These are phyloP conservation scores for Eubasilissa splendida DNA, from an alignment of 2,888 invertebrate species.

Conservation along the genomic window DNA sequence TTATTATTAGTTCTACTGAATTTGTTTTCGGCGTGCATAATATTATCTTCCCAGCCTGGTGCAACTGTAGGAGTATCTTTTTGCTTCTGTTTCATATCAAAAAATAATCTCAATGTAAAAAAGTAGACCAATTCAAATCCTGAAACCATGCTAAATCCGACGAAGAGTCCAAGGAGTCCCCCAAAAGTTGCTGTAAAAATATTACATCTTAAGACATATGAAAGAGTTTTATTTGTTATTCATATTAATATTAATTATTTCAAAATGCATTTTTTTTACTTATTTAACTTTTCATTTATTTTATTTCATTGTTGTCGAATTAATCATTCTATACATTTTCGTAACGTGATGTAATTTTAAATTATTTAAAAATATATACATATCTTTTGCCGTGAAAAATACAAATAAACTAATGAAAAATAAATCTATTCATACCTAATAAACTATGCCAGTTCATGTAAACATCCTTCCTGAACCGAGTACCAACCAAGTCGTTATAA, in stretches of 20 bases:
- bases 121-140: slow-evolving; percentile 78
- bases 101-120: slow-evolving; percentile 71
- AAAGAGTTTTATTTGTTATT: too few relatives aligned
- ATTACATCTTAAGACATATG: not conserved
- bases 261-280: too few relatives aligned
- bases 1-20: not conserved
- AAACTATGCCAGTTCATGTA: slow-evolving; percentile 81
- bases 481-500: slow-evolving; percentile 78
- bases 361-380: too few relatives aligned
- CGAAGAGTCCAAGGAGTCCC: slow-evolving; percentile 78
- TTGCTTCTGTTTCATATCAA: slow-evolving; percentile 62
- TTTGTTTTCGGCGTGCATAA: not conserved
- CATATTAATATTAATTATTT: too few relatives aligned
- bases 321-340: too few relatives aligned
- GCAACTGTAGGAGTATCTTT: not conserved
- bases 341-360: too few relatives aligned
- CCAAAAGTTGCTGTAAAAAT: slow-evolving; percentile 78
- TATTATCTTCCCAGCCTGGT: slow-evolving; percentile 1
- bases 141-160: slow-evolving; percentile 81
- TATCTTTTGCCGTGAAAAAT: too few relatives aligned
- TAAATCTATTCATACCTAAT: slow-evolving; percentile 70
- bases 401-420: too few relatives aligned
- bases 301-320: too few relatives aligned
- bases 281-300: too few relatives aligned
- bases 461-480: slow-evolving; percentile 77